Conservation (phyloP, 2,888 invertebrate genomes). For the Crioceris asparagi region DNA sequence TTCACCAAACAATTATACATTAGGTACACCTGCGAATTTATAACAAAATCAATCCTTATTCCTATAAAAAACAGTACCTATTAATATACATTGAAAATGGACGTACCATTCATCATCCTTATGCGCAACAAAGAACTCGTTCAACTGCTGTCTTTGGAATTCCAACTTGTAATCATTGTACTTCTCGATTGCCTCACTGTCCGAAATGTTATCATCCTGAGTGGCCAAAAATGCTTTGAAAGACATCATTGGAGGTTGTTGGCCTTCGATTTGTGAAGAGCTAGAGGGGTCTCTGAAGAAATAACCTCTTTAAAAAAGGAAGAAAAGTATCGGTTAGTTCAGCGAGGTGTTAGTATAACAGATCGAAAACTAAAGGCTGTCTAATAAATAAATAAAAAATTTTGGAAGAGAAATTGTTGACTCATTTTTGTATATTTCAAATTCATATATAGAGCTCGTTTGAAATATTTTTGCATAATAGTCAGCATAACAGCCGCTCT, state of each 20-base stretch:
- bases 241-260: slow-evolving; percentile 92
- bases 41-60: too few relatives aligned
- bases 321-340: slow-evolving; percentile 7
- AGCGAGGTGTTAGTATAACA: slow-evolving; percentile 7
- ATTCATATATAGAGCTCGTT: too few relatives aligned
- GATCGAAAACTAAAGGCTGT: too few relatives aligned
- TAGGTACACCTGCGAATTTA: too few relatives aligned
- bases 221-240: slow-evolving; percentile 93
- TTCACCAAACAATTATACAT: too few relatives aligned
- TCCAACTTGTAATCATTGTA: slow-evolving; percentile 98
- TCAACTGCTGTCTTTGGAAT: slow-evolving; percentile 90
- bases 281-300: slow-evolving; percentile 32
- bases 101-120: slow-evolving; percentile 99
- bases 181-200: slow-evolving; percentile 90
- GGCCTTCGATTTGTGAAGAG: slow-evolving; percentile 36
- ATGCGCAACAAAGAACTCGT: slow-evolving; percentile 97
- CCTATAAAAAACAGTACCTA: too few relatives aligned
- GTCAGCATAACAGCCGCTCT: too few relatives aligned
- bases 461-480: too few relatives aligned
- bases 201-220: slow-evolving; percentile 95
- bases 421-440: too few relatives aligned
- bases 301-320: slow-evolving; percentile 13
- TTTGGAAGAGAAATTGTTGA: too few relatives aligned
- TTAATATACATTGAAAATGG: too few relatives aligned
- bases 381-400: slow-evolving; percentile 15